Evolutionary conservation across 1,140 invertebrate species (phyloP).

Genomic region (Arctopsyche grandis): DNA sequence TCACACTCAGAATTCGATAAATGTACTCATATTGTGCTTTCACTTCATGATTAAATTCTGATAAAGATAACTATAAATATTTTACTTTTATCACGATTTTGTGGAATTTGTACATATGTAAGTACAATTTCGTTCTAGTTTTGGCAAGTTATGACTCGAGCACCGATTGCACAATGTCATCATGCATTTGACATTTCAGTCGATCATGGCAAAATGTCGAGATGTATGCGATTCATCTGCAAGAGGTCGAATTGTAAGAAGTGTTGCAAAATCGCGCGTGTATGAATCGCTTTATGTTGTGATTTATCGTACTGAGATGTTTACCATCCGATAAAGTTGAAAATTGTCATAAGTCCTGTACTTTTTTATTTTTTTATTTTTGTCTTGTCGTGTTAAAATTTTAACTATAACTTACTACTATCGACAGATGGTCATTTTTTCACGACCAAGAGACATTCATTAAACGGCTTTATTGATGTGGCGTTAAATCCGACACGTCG

Average conservation of each 20-base stretch:
- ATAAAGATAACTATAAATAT: too few relatives aligned
- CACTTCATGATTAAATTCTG: neutral
- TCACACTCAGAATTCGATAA: neutral
- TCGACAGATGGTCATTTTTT: too few relatives aligned
- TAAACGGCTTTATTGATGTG: conserved; percentile 14
- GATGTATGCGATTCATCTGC: conserved; percentile 31
- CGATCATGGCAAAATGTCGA: conserved; percentile 43
- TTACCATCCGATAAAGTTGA: too few relatives aligned
- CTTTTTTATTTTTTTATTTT: too few relatives aligned
- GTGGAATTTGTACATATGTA: neutral
- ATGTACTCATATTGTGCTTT: conserved; percentile 1
- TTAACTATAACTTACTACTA: too few relatives aligned
- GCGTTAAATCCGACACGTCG: conserved; percentile 32
- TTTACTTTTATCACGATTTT: neutral
- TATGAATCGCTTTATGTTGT: neutral
- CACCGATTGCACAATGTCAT: conserved; percentile 13
- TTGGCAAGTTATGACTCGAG: neutral
- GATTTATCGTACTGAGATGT: too few relatives aligned
- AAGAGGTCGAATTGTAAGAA: neutral
- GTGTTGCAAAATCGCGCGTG: conserved; percentile 10
- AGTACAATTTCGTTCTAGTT: neutral
- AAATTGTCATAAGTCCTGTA: too few relatives aligned
- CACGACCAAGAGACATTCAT: neutral
- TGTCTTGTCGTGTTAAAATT: too few relatives aligned
- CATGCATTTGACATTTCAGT: conserved; percentile 46